phyloP scores from a whole-genome alignment of 2,113 vertebrate genomes.

The Herpetotheres cachinnans region DNA sequence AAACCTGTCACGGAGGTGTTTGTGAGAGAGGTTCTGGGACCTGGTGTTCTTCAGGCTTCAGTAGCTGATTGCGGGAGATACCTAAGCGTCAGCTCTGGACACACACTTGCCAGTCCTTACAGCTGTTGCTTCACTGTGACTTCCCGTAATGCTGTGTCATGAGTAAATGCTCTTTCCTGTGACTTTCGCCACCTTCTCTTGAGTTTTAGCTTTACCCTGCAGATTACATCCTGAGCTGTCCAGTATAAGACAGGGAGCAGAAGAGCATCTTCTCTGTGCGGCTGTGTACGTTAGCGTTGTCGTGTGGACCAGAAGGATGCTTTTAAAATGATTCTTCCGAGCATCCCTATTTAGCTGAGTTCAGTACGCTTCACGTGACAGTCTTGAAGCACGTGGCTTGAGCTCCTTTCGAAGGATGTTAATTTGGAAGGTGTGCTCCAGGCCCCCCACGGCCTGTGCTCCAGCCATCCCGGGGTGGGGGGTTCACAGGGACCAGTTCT shows the following conservation, averaged over 20 bases:
- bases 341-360: not conserved
- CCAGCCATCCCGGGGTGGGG: not conserved
- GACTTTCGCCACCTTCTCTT: not conserved
- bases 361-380: not conserved
- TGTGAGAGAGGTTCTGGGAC: not conserved
- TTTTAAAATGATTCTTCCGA: not conserved
- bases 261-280: not conserved
- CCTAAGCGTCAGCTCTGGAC: not conserved
- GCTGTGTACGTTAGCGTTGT: not conserved
- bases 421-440: not conserved
- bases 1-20: not conserved
- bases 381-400: not conserved
- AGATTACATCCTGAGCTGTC: not conserved
- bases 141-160: not conserved
- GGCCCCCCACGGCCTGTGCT: not conserved
- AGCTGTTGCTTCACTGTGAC: not conserved
- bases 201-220: not conserved
- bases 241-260: not conserved
- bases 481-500: not conserved
- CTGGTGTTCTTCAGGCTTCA: no score
- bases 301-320: not conserved
- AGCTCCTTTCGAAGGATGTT: not conserved
- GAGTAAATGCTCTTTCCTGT: not conserved
- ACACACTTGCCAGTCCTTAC: not conserved
- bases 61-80: not conserved